Evolutionary conservation across 2,797 vertebrate genomes (phyloP).

Genomic region (Sebastes hubbsi): DNA sequence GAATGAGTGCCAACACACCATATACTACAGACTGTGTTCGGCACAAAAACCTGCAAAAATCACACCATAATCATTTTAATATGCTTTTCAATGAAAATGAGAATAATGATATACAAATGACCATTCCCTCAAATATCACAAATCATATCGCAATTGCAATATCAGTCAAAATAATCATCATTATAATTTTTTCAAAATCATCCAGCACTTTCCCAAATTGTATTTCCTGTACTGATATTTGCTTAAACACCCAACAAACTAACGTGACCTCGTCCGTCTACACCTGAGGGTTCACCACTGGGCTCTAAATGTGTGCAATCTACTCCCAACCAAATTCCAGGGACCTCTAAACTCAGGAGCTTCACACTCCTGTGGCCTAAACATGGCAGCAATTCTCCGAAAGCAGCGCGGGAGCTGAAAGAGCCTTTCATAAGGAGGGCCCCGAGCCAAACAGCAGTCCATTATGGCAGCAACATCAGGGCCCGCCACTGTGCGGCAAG

Average conservation of each 20-base stretch:
- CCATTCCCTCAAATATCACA: too few relatives aligned
- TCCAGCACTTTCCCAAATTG: too few relatives aligned
- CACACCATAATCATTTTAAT: too few relatives aligned
- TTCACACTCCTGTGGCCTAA: constrained; percentile 19
- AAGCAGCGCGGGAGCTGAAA: constrained; percentile 62
- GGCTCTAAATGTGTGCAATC: not conserved
- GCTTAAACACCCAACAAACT: not conserved
- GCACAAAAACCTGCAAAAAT: too few relatives aligned
- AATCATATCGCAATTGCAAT: too few relatives aligned
- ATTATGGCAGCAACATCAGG: constrained; percentile 51
- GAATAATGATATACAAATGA: too few relatives aligned
- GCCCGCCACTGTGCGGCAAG: not conserved
- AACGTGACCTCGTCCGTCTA: not conserved
- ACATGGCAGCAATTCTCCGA: constrained; percentile 30
- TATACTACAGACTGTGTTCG: too few relatives aligned
- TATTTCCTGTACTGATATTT: not conserved
- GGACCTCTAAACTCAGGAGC: constrained; percentile 29
- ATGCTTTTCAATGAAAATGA: too few relatives aligned
- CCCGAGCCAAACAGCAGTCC: constrained; percentile 52
- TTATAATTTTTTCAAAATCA: too few relatives aligned
- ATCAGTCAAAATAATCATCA: too few relatives aligned
- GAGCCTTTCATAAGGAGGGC: constrained; percentile 67
- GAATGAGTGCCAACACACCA: too few relatives aligned
- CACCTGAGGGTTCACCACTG: not conserved
- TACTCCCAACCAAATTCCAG: constrained; percentile 29